A percentile compares a stretch with the other conserved stretches of the same genome.
Conservation (phyloP, 2,113 vertebrate species). For the Cephalophus harveyi region DNA sequence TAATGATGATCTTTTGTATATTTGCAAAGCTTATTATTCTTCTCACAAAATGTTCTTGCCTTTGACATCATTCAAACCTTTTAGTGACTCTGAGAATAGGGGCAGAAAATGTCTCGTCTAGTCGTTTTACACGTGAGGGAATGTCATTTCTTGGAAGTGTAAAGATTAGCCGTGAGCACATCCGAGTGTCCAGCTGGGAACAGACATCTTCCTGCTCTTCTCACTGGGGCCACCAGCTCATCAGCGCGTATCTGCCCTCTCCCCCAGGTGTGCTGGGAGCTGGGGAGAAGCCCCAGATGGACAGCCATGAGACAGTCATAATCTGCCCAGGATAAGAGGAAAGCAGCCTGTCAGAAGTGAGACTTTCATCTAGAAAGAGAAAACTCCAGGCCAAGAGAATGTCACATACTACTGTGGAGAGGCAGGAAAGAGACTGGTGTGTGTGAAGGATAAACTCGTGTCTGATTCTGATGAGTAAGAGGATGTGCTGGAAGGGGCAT, state of each 20-base stretch:
- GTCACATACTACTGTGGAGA: background rate
- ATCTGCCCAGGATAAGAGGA: background rate
- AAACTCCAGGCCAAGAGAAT: background rate
- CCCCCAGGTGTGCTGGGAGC: background rate
- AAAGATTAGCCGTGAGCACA: background rate
- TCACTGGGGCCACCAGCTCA: background rate
- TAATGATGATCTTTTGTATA: background rate
- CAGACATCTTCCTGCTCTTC: background rate
- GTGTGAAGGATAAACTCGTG: background rate
- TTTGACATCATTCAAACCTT: background rate
- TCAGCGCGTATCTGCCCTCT: background rate
- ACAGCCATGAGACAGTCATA: background rate
- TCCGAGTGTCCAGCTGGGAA: background rate
- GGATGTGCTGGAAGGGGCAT: background rate
- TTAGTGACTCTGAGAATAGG: background rate
- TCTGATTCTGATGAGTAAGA: background rate
- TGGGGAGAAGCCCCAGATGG: background rate
- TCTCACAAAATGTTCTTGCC: background rate
- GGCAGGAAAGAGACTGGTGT: background rate
- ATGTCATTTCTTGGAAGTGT: background rate
- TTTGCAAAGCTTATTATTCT: background rate
- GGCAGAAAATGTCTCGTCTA: background rate
- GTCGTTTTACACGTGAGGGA: background rate
- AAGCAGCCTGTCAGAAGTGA: background rate
- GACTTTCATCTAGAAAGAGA: background rate